Conservation (phyloP, 2,888 invertebrate genomes). For the Lysandra bellargus region DNA sequence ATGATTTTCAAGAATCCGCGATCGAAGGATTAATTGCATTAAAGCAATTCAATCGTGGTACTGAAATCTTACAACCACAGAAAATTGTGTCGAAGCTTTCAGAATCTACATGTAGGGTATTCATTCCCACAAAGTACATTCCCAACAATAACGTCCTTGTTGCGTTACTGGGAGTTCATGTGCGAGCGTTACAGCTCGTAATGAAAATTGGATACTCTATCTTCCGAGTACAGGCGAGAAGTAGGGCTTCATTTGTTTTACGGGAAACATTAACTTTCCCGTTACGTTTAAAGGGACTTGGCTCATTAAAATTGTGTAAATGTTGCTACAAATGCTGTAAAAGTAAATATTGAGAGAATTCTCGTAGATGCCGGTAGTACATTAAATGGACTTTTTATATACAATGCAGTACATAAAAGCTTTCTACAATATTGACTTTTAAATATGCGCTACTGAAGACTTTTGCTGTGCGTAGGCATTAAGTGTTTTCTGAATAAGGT, state of each 20-base stretch:
- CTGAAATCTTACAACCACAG: not conserved
- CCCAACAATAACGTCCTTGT: not conserved
- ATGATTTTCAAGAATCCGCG: no score
- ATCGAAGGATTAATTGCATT: not conserved
- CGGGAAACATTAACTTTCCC: slow-evolving; percentile 8
- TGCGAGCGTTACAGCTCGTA: slow-evolving; percentile 6
- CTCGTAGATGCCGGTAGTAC: no score
- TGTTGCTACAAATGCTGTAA: not conserved
- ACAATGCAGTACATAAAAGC: no score
- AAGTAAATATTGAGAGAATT: no score
- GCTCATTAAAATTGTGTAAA: not conserved
- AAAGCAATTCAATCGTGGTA: not conserved
- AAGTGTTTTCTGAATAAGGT: no score
- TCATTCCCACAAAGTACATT: not conserved
- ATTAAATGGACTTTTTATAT: no score
- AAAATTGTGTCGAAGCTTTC: not conserved
- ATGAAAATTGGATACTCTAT: slow-evolving; percentile 29
- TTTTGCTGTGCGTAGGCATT: no score
- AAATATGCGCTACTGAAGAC: no score
- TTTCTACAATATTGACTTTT: no score
- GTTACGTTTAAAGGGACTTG: not conserved
- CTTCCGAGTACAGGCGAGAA: not conserved
- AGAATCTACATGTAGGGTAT: not conserved
- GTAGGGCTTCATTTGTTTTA: not conserved
- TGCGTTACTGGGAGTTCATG: slow-evolving; percentile 12